These are phyloP conservation scores for Alligator mississippiensis DNA, from an alignment of 2,113 vertebrate species.

Conservation along the genomic window DNA sequence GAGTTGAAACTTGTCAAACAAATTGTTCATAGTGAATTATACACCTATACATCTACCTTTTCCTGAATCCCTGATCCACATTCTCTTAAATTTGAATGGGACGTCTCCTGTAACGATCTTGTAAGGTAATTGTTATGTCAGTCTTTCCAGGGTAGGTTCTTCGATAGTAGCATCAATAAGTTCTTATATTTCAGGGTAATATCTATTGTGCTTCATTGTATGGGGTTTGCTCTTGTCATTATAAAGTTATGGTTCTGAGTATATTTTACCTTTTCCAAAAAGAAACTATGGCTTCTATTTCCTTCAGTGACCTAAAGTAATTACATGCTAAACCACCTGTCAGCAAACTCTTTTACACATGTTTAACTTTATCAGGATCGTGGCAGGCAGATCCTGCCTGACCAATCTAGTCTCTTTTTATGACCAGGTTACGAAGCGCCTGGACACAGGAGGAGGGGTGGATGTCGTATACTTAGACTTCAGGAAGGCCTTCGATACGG, in stretches of 20 bases:
- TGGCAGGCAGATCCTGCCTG: too few species aligned
- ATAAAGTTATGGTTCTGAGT: conserved; percentile 65
- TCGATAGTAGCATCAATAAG: conserved; percentile 22
- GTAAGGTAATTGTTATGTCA: conserved; percentile 62
- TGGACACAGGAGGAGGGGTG: too few species aligned
- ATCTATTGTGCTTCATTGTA: conserved; percentile 9
- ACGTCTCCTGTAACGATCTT: conserved; percentile 66
- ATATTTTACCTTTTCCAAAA: conserved; percentile 60
- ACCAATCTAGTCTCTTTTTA: too few species aligned
- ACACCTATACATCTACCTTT: not conserved
- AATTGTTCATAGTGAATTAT: conserved; percentile 51
- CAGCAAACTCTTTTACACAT: conserved; percentile 46
- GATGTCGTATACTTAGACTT: too few species aligned
- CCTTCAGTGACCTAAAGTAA: conserved; percentile 56
- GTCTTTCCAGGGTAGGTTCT: conserved; percentile 40
- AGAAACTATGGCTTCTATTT: conserved; percentile 45
- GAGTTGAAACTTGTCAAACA: conserved; percentile 50
- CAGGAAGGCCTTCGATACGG: too few species aligned
- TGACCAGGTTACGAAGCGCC: too few species aligned
- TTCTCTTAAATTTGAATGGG: conserved; percentile 72
- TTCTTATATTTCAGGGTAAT: conserved; percentile 50
- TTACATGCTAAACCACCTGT: conserved; percentile 60
- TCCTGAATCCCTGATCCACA: not conserved
- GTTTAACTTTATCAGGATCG: conserved; percentile 33
- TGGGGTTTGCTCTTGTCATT: not conserved